phyloP scores from a whole-genome alignment of 2,888 invertebrate genomes.

The Venustoraphidia nigricollis region DNA sequence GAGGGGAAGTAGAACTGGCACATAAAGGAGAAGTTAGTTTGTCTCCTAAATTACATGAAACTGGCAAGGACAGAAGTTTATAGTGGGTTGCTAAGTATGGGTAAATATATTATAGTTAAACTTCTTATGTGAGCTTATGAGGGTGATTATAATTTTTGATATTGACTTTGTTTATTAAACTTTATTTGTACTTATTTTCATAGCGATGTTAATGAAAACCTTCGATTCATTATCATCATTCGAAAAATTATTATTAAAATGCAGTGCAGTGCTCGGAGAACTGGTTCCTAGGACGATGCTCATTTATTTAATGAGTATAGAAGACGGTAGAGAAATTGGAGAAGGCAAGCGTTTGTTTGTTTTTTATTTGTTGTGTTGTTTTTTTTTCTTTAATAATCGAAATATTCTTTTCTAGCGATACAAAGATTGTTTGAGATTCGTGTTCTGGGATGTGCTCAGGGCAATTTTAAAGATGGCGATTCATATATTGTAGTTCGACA shows the following conservation, averaged over 20 bases:
- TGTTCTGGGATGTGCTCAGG: slow-evolving; percentile 43
- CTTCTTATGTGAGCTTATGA: too few species aligned
- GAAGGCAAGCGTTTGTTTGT: slow-evolving; percentile 24
- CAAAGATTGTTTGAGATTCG: slow-evolving; percentile 40
- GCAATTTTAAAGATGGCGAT: slow-evolving; percentile 34
- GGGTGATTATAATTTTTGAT: too few species aligned
- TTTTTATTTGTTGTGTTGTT: too few species aligned
- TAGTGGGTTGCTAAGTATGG: too few species aligned
- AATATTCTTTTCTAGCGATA: slow-evolving; percentile 28
- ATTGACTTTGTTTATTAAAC: too few species aligned
- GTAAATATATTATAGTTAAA: too few species aligned
- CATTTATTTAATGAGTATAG: slow-evolving; percentile 33
- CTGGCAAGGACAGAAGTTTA: too few species aligned
- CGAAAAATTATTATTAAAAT: slow-evolving; percentile 48
- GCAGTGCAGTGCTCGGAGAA: slow-evolving; percentile 45
- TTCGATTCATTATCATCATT: slow-evolving; percentile 46
- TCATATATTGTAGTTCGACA: slow-evolving; percentile 21
- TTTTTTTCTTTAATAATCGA: too few species aligned
- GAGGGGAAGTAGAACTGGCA: too few species aligned
- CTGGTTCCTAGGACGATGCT: slow-evolving; percentile 44
- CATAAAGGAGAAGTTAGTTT: too few species aligned
- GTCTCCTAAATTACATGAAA: too few species aligned
- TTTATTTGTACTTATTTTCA: slow-evolving; percentile 6
- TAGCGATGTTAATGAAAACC: slow-evolving; percentile 43
- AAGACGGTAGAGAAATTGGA: slow-evolving; percentile 31